A percentile compares a stretch with the other conserved stretches of the same genome.
These are phyloP conservation scores for Zaprionus lineosus DNA, from an alignment of 2,888 invertebrate species.

Conservation along the genomic window DNA sequence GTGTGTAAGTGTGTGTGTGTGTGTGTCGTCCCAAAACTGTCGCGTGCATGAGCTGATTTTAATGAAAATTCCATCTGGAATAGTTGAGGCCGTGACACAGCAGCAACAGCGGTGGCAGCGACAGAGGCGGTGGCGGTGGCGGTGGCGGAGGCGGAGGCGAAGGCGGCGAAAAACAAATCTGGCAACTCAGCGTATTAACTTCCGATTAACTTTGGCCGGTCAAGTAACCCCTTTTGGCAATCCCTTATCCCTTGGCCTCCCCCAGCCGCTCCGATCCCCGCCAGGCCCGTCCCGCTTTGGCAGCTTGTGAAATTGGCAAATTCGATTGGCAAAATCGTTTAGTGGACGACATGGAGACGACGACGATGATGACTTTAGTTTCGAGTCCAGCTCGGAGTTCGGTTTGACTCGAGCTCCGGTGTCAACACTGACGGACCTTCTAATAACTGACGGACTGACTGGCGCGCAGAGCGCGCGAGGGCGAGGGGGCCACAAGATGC, in stretches of 20 bases:
- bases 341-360: constrained; percentile 30
- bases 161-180: constrained; percentile 63
- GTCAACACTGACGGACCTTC: constrained; percentile 48
- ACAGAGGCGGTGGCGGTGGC: constrained; percentile 17
- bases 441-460: constrained; percentile 51
- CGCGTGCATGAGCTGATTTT: constrained; percentile 75
- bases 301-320: constrained; percentile 70
- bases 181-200: constrained; percentile 82
- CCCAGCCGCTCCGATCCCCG: constrained; percentile 24
- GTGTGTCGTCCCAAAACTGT: constrained; percentile 48
- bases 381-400: too few species aligned
- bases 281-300: constrained; percentile 28
- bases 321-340: constrained; percentile 78
- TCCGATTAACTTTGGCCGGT: constrained; percentile 82
- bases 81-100: constrained; percentile 64
- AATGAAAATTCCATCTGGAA: constrained; percentile 78
- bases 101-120: constrained; percentile 20
- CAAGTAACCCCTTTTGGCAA: constrained; percentile 63
- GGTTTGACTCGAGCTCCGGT: constrained; percentile 15
- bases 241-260: too few species aligned
- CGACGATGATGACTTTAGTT: too few species aligned
- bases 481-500: constrained; percentile 13
- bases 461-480: too few species aligned
- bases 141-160: constrained; percentile 25
- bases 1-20: background rate